These are phyloP conservation scores for Noctua comes DNA, from an alignment of 2,888 invertebrate genomes.

Conservation along the genomic window DNA sequence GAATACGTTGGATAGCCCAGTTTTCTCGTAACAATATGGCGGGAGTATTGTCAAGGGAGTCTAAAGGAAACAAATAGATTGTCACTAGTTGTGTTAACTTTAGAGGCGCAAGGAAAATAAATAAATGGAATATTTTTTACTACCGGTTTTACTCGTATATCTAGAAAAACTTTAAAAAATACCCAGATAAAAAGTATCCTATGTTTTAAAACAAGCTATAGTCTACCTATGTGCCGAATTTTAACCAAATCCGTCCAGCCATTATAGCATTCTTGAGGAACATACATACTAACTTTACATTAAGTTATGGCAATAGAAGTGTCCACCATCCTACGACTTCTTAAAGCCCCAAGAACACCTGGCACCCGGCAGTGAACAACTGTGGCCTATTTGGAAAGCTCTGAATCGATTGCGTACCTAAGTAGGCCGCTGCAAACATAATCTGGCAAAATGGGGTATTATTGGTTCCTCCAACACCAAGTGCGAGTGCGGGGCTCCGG, in stretches of 20 bases:
- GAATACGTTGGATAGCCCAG: slow-evolving; percentile 24
- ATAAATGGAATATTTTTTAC: background rate
- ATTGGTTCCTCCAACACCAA: no score
- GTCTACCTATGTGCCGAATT: background rate
- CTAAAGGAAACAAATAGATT: slow-evolving; percentile 32
- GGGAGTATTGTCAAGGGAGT: slow-evolving; percentile 29
- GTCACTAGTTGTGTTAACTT: slow-evolving; percentile 38
- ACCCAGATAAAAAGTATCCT: background rate
- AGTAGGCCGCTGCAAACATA: no score
- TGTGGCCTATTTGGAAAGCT: no score
- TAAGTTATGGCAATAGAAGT: no score
- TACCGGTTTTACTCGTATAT: no score
- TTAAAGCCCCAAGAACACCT: no score
- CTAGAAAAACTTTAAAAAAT: background rate
- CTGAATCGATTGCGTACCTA: no score
- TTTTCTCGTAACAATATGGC: slow-evolving; percentile 32
- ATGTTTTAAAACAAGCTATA: no score
- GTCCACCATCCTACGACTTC: no score
- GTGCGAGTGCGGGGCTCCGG: no score
- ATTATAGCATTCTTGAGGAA: background rate
- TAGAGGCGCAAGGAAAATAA: background rate
- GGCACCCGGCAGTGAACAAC: no score
- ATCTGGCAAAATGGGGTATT: no score
- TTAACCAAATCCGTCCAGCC: background rate
- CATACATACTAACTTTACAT: background rate